Evolutionary conservation across 2,113 vertebrate species (phyloP), one percentile per base, ranked within the genome.

Genomic region (Perca fluviatilis): DNA sequence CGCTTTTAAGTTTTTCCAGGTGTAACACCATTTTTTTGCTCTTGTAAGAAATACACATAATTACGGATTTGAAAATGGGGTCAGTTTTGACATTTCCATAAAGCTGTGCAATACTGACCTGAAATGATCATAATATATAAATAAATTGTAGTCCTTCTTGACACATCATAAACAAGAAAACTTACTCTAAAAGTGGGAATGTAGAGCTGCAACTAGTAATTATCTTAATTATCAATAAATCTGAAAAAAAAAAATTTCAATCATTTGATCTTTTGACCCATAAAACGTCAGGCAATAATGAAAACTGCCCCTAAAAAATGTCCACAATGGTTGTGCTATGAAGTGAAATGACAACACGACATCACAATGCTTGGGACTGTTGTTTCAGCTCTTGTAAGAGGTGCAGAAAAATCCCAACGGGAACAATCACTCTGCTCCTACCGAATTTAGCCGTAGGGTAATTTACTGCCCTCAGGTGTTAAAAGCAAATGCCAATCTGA

Each of bases 401-500:
- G 2, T 19, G 3, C 46, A 25, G 50, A 80, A 25, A 23, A 56
- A 54, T 23, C 53, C 54, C 15, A 21, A 77, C 30, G 70, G n/a
- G 47, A 69, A 46, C 2, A 6, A 67, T 77, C 56, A 63, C 74
- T 74, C 51, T 67, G 21, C 10, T 36, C 72, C 46, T 66, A 50
- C 23, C 36, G 36, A 77, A 88, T 90, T 56, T 82, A 36, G 61
- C 74, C 11, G 56, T 47, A 78, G 79, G 88, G 58, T 49, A 68
- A 82, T 47, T 74, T 46, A 72, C 58, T 82, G 81, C 86, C 88
- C 74, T 85, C 50, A 72, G 78, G 89, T 83, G 66, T 78, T 69
- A 40, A 64, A 74, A 82, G 69, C 49, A 79, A 87, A 79, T 70
- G 73, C 30, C 77, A 69, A 18, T 75, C 58, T 74, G 71, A 10